phyloP scores from a whole-genome alignment of 2,888 invertebrate genomes.

The Conops quadrifasciatus region DNA sequence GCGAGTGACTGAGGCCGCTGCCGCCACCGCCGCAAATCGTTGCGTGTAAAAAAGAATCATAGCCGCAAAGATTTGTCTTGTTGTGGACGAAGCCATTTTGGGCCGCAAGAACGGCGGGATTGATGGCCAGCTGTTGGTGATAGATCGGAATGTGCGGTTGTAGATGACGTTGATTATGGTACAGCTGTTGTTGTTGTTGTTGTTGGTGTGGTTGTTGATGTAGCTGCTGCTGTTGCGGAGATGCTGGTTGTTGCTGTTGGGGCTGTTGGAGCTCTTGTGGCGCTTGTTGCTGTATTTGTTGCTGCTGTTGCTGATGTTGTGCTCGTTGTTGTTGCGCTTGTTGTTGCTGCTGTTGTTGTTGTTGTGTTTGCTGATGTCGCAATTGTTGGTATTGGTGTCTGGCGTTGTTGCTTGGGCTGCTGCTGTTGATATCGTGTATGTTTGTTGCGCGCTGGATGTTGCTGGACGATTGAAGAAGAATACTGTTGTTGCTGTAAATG shows the following conservation, averaged over 20 bases:
- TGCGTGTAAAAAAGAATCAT: conserved; percentile 72
- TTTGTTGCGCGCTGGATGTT: conserved; percentile 54
- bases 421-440: conserved; percentile 68
- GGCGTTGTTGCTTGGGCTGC: conserved; percentile 45
- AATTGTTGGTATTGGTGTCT: conserved; percentile 38
- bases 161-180: conserved; percentile 47
- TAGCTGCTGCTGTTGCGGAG: conserved; percentile 43
- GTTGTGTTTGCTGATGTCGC: conserved; percentile 40
- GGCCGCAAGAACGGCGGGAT: conserved; percentile 68
- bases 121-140: conserved; percentile 71
- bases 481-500: conserved; percentile 63
- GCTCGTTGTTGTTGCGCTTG: conserved; percentile 42
- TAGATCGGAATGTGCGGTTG: conserved; percentile 69
- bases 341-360: conserved; percentile 44
- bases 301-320: conserved; percentile 40
- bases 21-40: conserved; percentile 68
- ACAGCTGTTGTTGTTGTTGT: conserved; percentile 48
- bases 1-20: conserved; percentile 46
- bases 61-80: conserved; percentile 67
- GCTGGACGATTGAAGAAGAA: conserved; percentile 49
- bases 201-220: conserved; percentile 51
- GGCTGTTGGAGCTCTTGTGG: conserved; percentile 43
- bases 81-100: conserved; percentile 50
- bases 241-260: conserved; percentile 44
- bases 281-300: conserved; percentile 27